Evolutionary conservation across 2,888 invertebrate genomes (phyloP).

Genomic region (Eristalis pertinax): DNA sequence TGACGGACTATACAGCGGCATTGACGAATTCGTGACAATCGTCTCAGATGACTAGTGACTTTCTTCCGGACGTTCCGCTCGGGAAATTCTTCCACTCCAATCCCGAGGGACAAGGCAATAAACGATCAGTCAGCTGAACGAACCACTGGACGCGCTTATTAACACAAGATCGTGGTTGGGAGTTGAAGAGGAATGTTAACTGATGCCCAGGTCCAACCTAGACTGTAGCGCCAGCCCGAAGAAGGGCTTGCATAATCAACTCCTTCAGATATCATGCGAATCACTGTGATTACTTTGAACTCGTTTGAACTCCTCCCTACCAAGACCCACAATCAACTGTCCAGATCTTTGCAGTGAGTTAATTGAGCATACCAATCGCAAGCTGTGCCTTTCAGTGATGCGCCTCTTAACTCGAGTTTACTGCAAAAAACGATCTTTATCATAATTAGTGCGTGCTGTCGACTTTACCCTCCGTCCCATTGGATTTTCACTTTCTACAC

Average conservation of each 20-base stretch:
- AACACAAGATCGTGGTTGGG: too few species aligned
- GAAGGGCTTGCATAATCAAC: neutral
- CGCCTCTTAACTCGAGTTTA: neutral
- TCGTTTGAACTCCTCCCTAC: neutral
- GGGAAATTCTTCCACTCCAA: too few species aligned
- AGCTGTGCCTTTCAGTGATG: neutral
- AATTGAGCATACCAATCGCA: neutral
- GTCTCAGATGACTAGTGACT: too few species aligned
- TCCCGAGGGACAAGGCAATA: too few species aligned
- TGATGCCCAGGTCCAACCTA: too few species aligned
- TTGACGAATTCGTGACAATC: too few species aligned
- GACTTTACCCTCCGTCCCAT: neutral
- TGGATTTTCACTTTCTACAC: constrained; percentile 48
- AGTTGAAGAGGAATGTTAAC: too few species aligned
- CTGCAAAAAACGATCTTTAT: neutral
- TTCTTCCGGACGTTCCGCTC: too few species aligned
- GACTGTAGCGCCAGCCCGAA: too few species aligned
- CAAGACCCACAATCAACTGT: neutral
- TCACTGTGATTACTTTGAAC: neutral
- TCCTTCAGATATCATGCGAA: neutral
- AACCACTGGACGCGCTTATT: too few species aligned
- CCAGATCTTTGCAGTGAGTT: neutral
- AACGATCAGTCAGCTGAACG: too few species aligned
- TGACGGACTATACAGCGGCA: too few species aligned
- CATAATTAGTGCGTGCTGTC: neutral